phyloP scores from a whole-genome alignment of 2,888 invertebrate species.

The Buathra laborator region DNA sequence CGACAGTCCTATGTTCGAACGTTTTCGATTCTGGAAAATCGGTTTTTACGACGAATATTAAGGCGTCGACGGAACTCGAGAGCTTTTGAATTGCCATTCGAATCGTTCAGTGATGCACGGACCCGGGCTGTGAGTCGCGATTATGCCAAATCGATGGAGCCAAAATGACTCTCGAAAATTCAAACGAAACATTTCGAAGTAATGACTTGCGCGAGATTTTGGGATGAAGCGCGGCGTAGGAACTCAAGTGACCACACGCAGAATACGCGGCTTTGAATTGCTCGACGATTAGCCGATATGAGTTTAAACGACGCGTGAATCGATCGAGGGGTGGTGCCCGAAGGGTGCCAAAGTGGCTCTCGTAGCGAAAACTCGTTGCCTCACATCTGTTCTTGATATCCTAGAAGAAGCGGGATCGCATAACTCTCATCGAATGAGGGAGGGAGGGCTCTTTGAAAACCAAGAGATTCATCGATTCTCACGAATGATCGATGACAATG shows the following conservation, averaged over 20 bases:
- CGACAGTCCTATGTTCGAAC: not conserved
- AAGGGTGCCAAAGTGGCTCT: conserved; percentile 31
- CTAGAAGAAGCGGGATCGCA: conserved; percentile 17
- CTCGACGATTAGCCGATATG: conserved; percentile 13
- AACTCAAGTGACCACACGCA: not conserved
- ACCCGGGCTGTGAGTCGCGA: too few species aligned
- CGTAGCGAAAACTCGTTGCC: conserved; percentile 23
- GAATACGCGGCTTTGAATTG: not conserved
- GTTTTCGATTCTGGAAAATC: not conserved
- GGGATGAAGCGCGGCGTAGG: not conserved
- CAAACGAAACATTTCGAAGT: not conserved
- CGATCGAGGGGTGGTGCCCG: not conserved
- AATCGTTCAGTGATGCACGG: not conserved
- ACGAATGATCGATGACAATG: conserved; percentile 52
- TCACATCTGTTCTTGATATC: conserved; percentile 38
- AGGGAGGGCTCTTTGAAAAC: not conserved
- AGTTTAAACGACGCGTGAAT: conserved; percentile 7
- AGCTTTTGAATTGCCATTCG: not conserved
- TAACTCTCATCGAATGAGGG: not conserved
- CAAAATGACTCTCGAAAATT: conserved; percentile 41
- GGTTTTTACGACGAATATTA: not conserved
- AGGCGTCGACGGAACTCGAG: not conserved
- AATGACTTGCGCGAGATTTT: not conserved
- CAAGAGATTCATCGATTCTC: conserved; percentile 49
- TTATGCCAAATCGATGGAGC: not conserved